phyloP scores from a whole-genome alignment of 2,113 vertebrate species.

The Calidris pugnax region DNA sequence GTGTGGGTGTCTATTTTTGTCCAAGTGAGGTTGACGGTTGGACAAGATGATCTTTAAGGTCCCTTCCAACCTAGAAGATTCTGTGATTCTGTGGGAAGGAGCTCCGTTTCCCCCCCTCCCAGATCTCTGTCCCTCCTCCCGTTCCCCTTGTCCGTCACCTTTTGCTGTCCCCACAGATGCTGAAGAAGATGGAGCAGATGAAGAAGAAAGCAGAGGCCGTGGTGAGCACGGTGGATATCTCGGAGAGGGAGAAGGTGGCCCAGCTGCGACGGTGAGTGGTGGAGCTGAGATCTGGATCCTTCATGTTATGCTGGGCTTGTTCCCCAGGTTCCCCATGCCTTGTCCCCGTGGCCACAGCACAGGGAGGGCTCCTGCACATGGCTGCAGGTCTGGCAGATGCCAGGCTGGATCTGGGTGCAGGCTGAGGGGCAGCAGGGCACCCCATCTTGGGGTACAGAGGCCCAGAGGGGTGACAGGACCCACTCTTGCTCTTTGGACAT shows the following conservation, averaged over 20 bases:
- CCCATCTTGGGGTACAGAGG: background rate
- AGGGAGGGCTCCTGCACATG: background rate
- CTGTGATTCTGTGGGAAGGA: too few species aligned
- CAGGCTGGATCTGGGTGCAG: fast-evolving
- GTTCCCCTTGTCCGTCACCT: background rate
- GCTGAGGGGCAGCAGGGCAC: background rate
- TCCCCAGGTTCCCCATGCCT: fast-evolving
- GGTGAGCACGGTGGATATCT: slow-evolving; percentile 93
- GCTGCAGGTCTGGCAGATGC: background rate
- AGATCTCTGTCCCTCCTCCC: fast-evolving
- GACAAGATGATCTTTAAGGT: too few species aligned
- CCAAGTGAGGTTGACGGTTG: too few species aligned
- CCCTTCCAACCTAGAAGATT: too few species aligned
- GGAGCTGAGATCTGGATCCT: background rate
- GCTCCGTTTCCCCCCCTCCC: too few species aligned
- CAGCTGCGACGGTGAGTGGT: slow-evolving; percentile 86
- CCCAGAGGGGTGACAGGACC: background rate
- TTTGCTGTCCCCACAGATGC: slow-evolving; percentile 73
- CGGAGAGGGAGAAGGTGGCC: slow-evolving; percentile 91
- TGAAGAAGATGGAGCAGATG: slow-evolving; percentile 95
- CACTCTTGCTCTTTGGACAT: fast-evolving
- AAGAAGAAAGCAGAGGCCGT: slow-evolving; percentile 95
- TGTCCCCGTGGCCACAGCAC: fast-evolving
- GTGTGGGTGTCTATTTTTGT: too few species aligned
- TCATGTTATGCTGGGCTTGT: background rate